Evolutionary conservation across 2,797 vertebrate genomes (phyloP).

Genomic region (Acrossocheilus wenchowensis): DNA sequence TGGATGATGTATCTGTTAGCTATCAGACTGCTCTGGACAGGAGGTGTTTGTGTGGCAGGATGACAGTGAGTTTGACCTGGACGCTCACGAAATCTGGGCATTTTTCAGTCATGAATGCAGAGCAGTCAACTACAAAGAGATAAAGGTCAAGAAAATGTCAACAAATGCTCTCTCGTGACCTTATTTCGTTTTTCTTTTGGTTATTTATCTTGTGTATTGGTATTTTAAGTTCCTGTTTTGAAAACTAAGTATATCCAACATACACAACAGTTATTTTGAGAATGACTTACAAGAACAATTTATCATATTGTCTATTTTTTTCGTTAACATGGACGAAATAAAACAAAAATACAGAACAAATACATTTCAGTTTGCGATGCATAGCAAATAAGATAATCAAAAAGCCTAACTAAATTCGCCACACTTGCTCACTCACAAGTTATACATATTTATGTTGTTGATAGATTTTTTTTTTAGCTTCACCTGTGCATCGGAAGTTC

Average conservation of each 20-base stretch:
- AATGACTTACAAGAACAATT: background rate
- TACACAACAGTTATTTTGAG: background rate
- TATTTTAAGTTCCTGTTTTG: background rate
- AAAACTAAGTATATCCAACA: background rate
- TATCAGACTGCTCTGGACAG: conserved; percentile 64
- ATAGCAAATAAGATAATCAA: background rate
- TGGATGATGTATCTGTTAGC: conserved; percentile 78
- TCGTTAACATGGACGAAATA: background rate
- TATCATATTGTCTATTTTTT: background rate
- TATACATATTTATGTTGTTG: background rate
- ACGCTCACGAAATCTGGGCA: conserved; percentile 56
- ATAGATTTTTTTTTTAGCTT: background rate
- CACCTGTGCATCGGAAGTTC: conserved; percentile 23
- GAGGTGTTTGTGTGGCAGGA: background rate
- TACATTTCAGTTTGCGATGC: too few species aligned
- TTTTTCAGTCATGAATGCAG: conserved; percentile 33
- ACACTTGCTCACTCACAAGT: background rate
- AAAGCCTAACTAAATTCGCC: background rate
- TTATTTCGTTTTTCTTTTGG: background rate
- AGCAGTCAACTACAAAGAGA: background rate
- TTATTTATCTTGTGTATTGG: background rate
- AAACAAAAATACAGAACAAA: background rate
- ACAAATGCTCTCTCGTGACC: background rate
- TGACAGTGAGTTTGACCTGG: background rate
- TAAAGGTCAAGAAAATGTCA: background rate